Percentiles rank a stretch among this genome's conserved stretches.
Evolutionary conservation across 2,888 invertebrate species (phyloP).

Genomic region (Minunthozetes semirufus): DNA sequence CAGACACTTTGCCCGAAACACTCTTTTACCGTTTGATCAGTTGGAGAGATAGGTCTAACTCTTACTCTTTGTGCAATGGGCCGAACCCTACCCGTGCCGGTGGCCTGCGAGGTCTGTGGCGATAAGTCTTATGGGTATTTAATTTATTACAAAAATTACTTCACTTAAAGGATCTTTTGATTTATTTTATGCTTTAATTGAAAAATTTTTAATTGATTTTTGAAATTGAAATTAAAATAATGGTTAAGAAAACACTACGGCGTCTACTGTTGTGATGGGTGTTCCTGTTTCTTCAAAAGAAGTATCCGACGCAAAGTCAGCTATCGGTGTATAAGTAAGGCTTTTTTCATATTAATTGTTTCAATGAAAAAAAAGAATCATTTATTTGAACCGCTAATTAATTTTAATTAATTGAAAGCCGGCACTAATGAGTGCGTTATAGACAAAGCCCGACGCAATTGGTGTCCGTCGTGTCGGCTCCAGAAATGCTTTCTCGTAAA

Average conservation of each 20-base stretch:
- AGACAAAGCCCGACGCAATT: constrained; percentile 74
- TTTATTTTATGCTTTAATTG: neutral
- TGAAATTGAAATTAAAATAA: neutral
- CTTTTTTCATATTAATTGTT: neutral
- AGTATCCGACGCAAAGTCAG: constrained; percentile 65
- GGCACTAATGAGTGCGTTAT: constrained; percentile 66
- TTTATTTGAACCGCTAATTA: neutral
- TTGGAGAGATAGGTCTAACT: neutral
- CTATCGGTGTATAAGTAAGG: constrained; percentile 69
- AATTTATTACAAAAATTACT: neutral
- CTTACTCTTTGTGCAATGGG: constrained; percentile 46
- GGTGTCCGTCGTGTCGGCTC: constrained; percentile 77
- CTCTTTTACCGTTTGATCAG: neutral
- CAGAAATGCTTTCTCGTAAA: constrained; percentile 67
- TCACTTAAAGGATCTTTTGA: neutral
- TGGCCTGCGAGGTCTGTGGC: constrained; percentile 69
- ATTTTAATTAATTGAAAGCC: constrained; percentile 50
- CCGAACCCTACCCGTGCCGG: constrained; percentile 59
- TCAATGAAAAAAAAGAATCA: neutral
- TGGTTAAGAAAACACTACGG: constrained; percentile 63
- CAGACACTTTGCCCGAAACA: constrained; percentile 1
- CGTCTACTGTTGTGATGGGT: constrained; percentile 76
- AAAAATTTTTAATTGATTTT: neutral
- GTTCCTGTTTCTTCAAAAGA: constrained; percentile 81
- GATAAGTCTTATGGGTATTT: constrained; percentile 65